These are phyloP conservation scores for Lysandra coridon DNA, from an alignment of 2,888 invertebrate species.

Conservation along the genomic window DNA sequence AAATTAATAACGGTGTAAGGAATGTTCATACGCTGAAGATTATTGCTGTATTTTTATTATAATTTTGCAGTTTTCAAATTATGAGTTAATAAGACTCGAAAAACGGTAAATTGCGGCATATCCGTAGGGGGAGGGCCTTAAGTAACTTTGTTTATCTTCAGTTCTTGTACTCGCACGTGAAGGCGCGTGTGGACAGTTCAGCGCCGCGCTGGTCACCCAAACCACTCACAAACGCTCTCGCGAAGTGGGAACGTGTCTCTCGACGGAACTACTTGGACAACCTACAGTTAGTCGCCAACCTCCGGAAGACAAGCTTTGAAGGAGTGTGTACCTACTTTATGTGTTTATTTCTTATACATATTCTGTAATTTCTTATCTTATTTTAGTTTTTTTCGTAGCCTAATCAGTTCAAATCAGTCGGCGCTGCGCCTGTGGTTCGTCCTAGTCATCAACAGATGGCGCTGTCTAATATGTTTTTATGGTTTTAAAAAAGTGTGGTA, in stretches of 20 bases:
- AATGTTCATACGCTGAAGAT: no score
- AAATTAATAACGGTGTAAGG: no score
- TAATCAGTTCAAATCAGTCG: neutral
- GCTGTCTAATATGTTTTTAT: neutral
- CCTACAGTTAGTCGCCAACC: neutral
- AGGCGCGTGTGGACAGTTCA: slow-evolving; percentile 51
- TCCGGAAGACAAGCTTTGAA: neutral
- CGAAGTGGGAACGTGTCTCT: neutral
- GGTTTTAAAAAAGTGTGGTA: no score
- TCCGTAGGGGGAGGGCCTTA: no score
- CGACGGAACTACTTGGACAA: neutral
- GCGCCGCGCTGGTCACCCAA: slow-evolving; percentile 46
- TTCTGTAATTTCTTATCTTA: no score
- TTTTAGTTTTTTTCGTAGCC: no score
- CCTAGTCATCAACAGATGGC: neutral
- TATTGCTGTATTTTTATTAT: no score
- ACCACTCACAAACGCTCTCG: neutral
- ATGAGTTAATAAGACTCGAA: no score
- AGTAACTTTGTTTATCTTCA: neutral
- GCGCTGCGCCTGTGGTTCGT: neutral
- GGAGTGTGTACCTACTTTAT: neutral
- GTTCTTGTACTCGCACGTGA: slow-evolving; percentile 48
- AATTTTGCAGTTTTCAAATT: no score
- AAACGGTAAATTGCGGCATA: no score
- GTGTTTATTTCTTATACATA: no score